These are phyloP conservation scores for Lepus oiostolus DNA, from an alignment of 2,797 vertebrate species.

Conservation along the genomic window DNA sequence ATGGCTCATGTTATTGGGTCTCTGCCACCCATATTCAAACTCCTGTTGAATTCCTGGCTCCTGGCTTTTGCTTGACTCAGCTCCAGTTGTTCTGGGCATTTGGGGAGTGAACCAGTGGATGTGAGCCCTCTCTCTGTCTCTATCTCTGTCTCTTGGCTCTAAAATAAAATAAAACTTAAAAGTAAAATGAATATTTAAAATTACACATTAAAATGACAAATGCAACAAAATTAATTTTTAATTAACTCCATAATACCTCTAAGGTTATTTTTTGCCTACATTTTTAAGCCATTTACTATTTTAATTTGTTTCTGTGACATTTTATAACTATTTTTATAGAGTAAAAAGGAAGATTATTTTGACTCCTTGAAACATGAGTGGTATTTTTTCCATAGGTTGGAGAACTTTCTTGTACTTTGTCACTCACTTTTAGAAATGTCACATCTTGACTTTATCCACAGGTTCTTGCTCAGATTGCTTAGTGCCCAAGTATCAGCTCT, in stretches of 20 bases:
- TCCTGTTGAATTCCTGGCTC: no score
- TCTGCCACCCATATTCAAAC: no score
- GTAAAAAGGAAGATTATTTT: background rate
- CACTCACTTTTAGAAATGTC: background rate
- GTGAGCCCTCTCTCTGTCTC: no score
- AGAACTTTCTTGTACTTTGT: background rate
- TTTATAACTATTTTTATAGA: background rate
- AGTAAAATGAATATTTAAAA: slow-evolving; percentile 8
- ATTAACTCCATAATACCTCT: background rate
- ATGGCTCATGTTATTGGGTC: no score
- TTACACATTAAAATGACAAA: background rate
- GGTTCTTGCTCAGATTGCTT: background rate
- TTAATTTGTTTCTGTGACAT: background rate
- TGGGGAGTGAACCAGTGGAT: no score
- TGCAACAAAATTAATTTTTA: background rate
- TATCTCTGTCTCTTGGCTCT: background rate
- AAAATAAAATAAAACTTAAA: background rate
- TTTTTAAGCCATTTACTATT: background rate
- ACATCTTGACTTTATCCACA: background rate
- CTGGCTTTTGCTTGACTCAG: no score
- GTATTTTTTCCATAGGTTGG: background rate
- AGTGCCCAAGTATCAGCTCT: background rate
- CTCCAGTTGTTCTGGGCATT: no score
- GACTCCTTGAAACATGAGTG: background rate
- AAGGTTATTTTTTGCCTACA: background rate